Percentiles rank a stretch among this genome's conserved stretches.
These are phyloP conservation scores for Chrosomus eos DNA, from an alignment of 2,797 vertebrate species.

Conservation along the genomic window DNA sequence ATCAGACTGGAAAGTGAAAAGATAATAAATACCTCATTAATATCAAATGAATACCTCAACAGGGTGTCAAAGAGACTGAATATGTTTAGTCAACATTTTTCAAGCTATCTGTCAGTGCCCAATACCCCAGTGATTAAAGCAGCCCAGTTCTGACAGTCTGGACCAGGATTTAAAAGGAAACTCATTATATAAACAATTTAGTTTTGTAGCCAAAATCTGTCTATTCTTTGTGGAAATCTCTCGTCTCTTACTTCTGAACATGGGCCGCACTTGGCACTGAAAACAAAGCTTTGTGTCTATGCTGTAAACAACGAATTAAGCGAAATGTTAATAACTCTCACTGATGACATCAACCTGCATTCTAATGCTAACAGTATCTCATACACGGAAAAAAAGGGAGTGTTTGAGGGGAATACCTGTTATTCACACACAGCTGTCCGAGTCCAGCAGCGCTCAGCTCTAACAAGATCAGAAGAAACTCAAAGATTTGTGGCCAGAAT, in stretches of 20 bases:
- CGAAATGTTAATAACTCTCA: background rate
- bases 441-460: constrained; percentile 1
- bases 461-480: constrained; percentile 35
- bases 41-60: constrained; percentile 5
- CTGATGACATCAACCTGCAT: constrained; percentile 16
- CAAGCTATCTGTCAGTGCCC: background rate
- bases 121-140: constrained; percentile 16
- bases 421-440: constrained; percentile 24
- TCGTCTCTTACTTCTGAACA: background rate
- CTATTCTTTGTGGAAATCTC: constrained; percentile 10
- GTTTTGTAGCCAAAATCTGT: constrained; percentile 9
- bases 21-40: constrained; percentile 30
- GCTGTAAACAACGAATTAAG: constrained; percentile 14
- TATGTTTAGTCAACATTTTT: constrained; percentile 17
- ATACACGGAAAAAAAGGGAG: background rate
- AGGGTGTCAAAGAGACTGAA: background rate
- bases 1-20: background rate
- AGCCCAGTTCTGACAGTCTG: constrained; percentile 4
- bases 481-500: constrained; percentile 34
- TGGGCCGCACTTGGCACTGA: background rate
- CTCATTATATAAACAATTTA: constrained; percentile 13
- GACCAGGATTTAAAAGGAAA: constrained; percentile 6
- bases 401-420: background rate
- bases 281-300: background rate
- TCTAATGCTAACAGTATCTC: background rate